These are phyloP conservation scores for Ephydatia muelleri DNA, from an alignment of 37 sponge, comb jelly and placozoan genomes.

Conservation along the genomic window DNA sequence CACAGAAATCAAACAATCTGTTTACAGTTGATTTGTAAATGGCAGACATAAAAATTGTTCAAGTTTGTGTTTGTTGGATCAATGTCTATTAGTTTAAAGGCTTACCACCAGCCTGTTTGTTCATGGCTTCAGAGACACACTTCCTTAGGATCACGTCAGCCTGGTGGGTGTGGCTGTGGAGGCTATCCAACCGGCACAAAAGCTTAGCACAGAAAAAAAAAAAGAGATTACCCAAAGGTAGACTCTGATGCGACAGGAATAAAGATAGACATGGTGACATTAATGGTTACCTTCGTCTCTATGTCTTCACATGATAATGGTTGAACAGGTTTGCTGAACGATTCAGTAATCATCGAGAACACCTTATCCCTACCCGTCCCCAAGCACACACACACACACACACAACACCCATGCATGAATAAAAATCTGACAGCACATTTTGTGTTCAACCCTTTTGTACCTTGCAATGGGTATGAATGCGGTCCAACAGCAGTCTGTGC, in stretches of 20 bases:
- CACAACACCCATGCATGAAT: background rate
- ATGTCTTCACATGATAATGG: conserved; percentile 16
- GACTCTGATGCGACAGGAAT: too few species aligned
- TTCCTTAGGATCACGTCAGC: conserved; percentile 75
- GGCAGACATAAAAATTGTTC: too few species aligned
- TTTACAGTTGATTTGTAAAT: background rate
- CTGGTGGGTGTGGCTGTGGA: conserved; percentile 69
- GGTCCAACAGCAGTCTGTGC: conserved; percentile 5
- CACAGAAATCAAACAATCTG: background rate
- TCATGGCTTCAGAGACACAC: conserved; percentile 51
- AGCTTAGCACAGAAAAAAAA: conserved; percentile 11
- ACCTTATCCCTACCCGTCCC: background rate
- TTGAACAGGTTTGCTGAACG: conserved; percentile 25
- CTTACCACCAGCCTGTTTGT: background rate
- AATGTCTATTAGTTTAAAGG: too few species aligned
- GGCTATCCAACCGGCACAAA: conserved; percentile 28
- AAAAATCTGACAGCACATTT: background rate
- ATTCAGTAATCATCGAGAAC: background rate
- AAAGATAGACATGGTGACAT: too few species aligned
- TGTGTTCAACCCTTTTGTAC: conserved; percentile 6
- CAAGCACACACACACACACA: background rate
- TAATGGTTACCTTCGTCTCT: conserved; percentile 16
- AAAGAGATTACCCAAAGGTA: background rate
- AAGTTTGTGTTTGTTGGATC: too few species aligned
- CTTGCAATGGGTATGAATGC: conserved; percentile 3